phyloP scores from a whole-genome alignment of 2,888 invertebrate genomes.

The Seira ritae region DNA sequence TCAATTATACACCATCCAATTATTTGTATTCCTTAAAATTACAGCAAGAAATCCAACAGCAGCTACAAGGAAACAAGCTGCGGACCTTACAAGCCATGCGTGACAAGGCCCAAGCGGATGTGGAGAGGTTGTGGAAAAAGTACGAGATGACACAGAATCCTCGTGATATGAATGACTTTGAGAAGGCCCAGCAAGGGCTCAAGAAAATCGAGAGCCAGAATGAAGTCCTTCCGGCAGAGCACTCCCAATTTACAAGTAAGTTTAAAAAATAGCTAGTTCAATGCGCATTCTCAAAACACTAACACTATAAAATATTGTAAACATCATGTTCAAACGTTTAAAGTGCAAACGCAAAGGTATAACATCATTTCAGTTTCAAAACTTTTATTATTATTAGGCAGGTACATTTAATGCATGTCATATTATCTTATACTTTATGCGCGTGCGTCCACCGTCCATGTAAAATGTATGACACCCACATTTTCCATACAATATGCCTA shows the following conservation, averaged over 20 bases:
- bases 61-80: conserved; percentile 71
- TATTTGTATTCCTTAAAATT: conserved; percentile 49
- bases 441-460: no score
- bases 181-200: conserved; percentile 71
- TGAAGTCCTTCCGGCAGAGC: conserved; percentile 71
- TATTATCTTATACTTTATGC: no score
- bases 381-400: no score
- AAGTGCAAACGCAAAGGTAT: no score
- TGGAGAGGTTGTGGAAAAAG: conserved; percentile 69
- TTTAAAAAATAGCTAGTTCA: not conserved
- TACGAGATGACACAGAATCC: conserved; percentile 69
- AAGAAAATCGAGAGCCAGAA: conserved; percentile 71
- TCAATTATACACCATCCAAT: no score
- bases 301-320: no score
- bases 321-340: no score
- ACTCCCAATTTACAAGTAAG: conserved; percentile 72
- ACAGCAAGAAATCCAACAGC: conserved; percentile 71
- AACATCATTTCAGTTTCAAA: no score
- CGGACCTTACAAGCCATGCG: conserved; percentile 71
- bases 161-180: conserved; percentile 70
- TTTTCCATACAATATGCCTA: no score
- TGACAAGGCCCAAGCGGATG: conserved; percentile 71
- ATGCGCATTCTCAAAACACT: no score
- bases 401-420: no score
- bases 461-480: no score